Evolutionary conservation across 2,113 vertebrate species (phyloP).

Genomic region (Ptilorrhoa leucosticta): DNA sequence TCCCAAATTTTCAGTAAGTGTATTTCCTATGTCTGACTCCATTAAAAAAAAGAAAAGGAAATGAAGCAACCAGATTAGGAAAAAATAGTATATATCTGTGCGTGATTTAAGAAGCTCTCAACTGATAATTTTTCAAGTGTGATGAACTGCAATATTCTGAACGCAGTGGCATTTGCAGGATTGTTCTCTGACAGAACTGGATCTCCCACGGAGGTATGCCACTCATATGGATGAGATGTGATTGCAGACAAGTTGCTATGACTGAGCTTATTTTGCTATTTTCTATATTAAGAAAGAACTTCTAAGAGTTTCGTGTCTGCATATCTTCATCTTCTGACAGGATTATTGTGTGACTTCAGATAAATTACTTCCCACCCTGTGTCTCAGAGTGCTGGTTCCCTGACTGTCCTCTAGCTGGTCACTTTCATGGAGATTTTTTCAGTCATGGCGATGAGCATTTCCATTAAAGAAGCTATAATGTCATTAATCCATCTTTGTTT

Average conservation of each 20-base stretch:
- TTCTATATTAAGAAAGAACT: not conserved
- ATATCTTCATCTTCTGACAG: not conserved
- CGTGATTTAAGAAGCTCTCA: not conserved
- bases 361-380: not conserved
- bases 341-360: not conserved
- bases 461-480: not conserved
- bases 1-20: not conserved
- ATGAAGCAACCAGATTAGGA: not conserved
- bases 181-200: not conserved
- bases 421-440: not conserved
- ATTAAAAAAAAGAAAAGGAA: not conserved
- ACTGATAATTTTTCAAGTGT: not conserved
- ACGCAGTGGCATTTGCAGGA: not conserved
- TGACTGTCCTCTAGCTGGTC: not conserved
- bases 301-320: not conserved
- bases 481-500: not conserved
- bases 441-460: not conserved
- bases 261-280: not conserved
- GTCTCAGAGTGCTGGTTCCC: not conserved
- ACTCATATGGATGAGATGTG: not conserved
- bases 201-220: not conserved
- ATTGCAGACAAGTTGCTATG: not conserved
- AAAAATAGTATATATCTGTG: not conserved
- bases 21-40: not conserved
- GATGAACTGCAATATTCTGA: not conserved